Base-by-base conservation (phyloP, 2,888 invertebrate species). In the Pristionchus mayeri region DNA sequence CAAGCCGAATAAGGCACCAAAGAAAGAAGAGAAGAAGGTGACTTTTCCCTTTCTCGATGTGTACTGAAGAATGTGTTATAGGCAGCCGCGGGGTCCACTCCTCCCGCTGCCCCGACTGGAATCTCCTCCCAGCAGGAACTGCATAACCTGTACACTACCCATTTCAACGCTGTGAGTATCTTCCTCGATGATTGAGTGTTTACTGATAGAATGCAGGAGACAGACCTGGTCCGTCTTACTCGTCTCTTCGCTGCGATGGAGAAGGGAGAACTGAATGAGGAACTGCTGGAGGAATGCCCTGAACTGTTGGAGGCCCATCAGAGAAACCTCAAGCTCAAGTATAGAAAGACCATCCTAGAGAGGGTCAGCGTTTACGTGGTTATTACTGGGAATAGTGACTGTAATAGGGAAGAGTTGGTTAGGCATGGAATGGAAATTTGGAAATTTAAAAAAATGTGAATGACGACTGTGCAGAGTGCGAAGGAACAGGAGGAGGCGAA, bases 261-360 rank as follows among this genome's bases (percentile, higher is more conserved):
- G 48, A 86, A 84, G 11, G 89, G 87, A 11, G 87, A 89, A 3
- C 79, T 89, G 54, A 87, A 86, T 4, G 90, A 89, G 48, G 90
- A 90, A 75, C 78, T 88, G n/a, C 76, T 84, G 21, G 84, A 78
- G 18, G 87, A 83, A n/a, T 87, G 87, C 78, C 91, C 91, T 0
- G 91, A 91, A 30, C 79, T 91, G 9, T 79, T 63, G 3, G 89
- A 86, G 9, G 88, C 85, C 2, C 86, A 87, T 30, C 89, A 87
- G 63, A 85, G 86, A 24, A 89, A 89, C 52, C 89, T 89, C 30
- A 92, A 92, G 84, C 85, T 91, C 18, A 87, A 89, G 80, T 92
- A 92, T 78, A 84, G 91, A 37, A 88, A 89, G 52, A 85, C 83
- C 27, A 90, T 91, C 84, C 85, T 92, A 60, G 88, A 90, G 75